Conservation (phyloP, 2,113 vertebrate genomes). For the Mirounga angustirostris region DNA sequence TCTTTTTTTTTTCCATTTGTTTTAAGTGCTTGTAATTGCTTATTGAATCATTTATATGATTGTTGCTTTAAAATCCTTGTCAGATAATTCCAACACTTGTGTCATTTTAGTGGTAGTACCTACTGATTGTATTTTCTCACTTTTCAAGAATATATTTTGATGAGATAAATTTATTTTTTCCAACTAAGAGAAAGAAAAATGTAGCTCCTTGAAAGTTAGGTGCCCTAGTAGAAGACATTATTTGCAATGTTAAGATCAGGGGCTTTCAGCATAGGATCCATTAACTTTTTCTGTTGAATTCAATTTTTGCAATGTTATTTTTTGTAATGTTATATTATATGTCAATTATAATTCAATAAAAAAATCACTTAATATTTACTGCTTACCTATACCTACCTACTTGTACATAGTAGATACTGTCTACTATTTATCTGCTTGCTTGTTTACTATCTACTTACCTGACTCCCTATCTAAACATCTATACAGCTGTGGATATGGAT, state of each 20-base stretch:
- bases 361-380: background rate
- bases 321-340: background rate
- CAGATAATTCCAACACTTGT: background rate
- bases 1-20: background rate
- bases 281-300: background rate
- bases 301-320: background rate
- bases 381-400: background rate
- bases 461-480: background rate
- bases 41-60: background rate
- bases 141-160: background rate
- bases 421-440: background rate
- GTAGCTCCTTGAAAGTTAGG: background rate
- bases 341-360: background rate
- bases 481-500: background rate
- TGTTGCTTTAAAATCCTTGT: conserved; percentile 22
- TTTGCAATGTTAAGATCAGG: background rate
- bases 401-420: background rate
- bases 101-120: background rate
- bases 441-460: background rate
- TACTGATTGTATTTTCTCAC: background rate
- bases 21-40: background rate
- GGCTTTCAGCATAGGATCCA: background rate
- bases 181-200: background rate
- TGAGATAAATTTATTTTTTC: background rate
- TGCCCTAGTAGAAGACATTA: background rate